Percentiles rank a stretch among this genome's conserved stretches.
Conservation (phyloP, 2,888 invertebrate genomes). For the Emmelina monodactyla region DNA sequence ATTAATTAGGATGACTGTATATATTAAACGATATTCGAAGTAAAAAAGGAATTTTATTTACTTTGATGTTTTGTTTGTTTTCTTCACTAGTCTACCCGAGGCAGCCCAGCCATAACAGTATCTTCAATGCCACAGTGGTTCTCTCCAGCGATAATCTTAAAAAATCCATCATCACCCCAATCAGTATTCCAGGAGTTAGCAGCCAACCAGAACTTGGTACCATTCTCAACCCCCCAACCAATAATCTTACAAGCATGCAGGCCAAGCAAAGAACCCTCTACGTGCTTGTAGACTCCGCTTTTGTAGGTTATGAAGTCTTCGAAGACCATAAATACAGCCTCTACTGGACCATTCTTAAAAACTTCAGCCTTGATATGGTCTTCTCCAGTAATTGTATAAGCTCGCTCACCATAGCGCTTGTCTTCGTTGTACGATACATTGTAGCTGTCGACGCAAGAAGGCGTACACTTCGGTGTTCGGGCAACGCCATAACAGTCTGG, state of each 20-base stretch:
- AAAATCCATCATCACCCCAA: slow-evolving; percentile 7
- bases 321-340: slow-evolving; percentile 79
- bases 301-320: neutral
- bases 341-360: slow-evolving; percentile 79
- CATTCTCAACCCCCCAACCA: slow-evolving; percentile 78
- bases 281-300: slow-evolving; percentile 3
- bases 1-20: too few relatives aligned
- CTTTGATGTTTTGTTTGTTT: too few relatives aligned
- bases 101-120: too few relatives aligned
- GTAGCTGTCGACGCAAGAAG: slow-evolving; percentile 62
- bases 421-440: slow-evolving; percentile 70
- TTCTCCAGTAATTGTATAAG: slow-evolving; percentile 54
- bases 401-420: slow-evolving; percentile 67
- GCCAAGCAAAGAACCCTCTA: neutral
- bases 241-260: slow-evolving; percentile 77
- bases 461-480: too few relatives aligned
- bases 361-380: slow-evolving; percentile 76
- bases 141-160: too few relatives aligned
- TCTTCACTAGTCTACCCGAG: too few relatives aligned
- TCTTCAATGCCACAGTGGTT: too few relatives aligned
- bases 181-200: slow-evolving; percentile 85
- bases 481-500: too few relatives aligned
- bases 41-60: too few relatives aligned
- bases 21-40: too few relatives aligned
- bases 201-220: slow-evolving; percentile 80